phyloP scores from a whole-genome alignment of 2,797 vertebrate species.

The Phrynocephalus guinanensis region DNA sequence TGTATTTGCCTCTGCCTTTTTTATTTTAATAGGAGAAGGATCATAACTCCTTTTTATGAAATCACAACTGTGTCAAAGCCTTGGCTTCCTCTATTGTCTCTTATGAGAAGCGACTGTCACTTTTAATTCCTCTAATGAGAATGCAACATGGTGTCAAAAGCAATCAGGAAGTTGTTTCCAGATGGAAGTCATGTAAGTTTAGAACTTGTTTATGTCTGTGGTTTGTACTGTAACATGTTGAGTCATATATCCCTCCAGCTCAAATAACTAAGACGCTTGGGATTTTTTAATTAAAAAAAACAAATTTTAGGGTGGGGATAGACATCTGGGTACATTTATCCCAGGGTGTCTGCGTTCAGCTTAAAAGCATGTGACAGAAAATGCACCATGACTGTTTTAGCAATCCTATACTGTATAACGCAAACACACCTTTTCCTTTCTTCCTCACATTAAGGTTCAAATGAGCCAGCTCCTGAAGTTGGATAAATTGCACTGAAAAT shows the following conservation, averaged over 20 bases:
- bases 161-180: background rate
- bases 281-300: too few relatives aligned
- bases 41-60: background rate
- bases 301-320: background rate
- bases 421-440: background rate
- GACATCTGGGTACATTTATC: background rate
- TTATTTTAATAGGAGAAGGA: too few relatives aligned
- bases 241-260: background rate
- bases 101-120: background rate
- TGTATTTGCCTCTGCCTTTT: too few relatives aligned
- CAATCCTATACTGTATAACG: background rate
- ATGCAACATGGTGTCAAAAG: background rate
- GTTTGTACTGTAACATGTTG: background rate
- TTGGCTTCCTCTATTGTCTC: background rate
- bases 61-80: background rate
- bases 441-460: background rate
- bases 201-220: conserved; percentile 3
- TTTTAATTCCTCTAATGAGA: conserved; percentile 1
- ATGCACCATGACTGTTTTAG: background rate
- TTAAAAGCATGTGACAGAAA: background rate
- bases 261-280: background rate
- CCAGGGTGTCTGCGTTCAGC: background rate
- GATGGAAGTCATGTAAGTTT: background rate
- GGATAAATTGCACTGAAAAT: background rate
- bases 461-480: background rate